Evolutionary conservation across 2,888 invertebrate species (phyloP), one percentile per base, ranked within the genome.

Genomic region (Ectropis crepuscularia): DNA sequence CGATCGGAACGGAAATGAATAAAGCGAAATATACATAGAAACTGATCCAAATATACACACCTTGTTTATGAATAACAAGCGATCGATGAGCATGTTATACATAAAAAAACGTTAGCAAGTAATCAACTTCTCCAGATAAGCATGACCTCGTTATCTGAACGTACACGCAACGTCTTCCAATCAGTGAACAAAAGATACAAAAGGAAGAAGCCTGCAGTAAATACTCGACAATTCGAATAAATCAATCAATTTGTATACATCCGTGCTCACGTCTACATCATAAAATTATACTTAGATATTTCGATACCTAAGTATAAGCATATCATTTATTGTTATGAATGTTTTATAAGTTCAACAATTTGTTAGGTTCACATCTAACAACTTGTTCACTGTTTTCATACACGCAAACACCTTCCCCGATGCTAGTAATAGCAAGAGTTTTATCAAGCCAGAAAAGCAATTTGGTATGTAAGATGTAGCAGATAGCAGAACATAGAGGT

Each of bases 101-200:
- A 72, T 63, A 68, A 67, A 75, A 77, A 77, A 75, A 74, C 74
- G 65, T 65, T 63, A 67, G 65, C 68, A 66, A 67, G 71, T 76
- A 79, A 78, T 77, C 76, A 74, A 75, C 72, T 51, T 51, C 73
- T 57, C 70, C 71, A 79, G 85, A 86, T 86, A 82, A 79, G 74
- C 74, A 76, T 83, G 86, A 86, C 87, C 86, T 81, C 81, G 77
- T 83, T 86, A 87, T 87, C 86, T 78, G 71, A 78, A 77, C 74
- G 80, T 57, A 74, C 80, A 81, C 77, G 79, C 78, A 78, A 81
- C 73, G 80, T 80, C 73, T 78, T 76, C 72, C 74, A 78, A 79
- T 77, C 76, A 78, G 73, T 74, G 72, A 74, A 75, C 74, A 76
- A 73, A 74, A 75, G 76, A 79, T 70, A 72, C 73, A 77, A 72